Conservation (phyloP, 2,888 invertebrate species). For the Pterobdella sp. region DNA sequence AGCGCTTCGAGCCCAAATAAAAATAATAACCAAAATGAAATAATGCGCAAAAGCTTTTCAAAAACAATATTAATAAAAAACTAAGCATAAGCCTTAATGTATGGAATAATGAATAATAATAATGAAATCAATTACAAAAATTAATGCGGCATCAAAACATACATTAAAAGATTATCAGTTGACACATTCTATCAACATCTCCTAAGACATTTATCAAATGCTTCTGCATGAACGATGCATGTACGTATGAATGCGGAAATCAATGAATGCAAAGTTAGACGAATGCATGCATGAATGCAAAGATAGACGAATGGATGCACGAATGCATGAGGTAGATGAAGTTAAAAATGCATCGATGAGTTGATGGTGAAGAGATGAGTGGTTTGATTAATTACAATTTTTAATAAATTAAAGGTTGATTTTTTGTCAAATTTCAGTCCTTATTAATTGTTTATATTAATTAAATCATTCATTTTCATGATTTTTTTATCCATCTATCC, state of each 20-base stretch:
- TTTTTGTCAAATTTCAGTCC: neutral
- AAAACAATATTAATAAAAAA: too few species aligned
- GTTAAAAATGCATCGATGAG: neutral
- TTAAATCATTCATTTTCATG: neutral
- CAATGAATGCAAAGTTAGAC: neutral
- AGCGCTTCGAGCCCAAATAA: too few species aligned
- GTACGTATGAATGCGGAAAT: neutral
- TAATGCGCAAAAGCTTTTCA: too few species aligned
- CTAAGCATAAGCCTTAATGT: too few species aligned
- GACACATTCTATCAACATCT: too few species aligned
- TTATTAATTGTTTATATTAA: neutral
- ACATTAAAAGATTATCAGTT: too few species aligned
- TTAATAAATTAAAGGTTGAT: neutral
- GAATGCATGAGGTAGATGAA: constrained; percentile 11
- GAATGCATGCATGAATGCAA: constrained; percentile 1
- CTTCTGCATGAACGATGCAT: too few species aligned
- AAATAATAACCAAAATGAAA: too few species aligned
- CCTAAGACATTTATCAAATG: too few species aligned
- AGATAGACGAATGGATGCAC: constrained; percentile 12
- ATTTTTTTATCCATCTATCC: neutral
- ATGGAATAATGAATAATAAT: too few species aligned
- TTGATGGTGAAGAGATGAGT: neutral
- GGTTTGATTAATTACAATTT: neutral
- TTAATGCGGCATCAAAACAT: too few species aligned
- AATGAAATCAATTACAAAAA: too few species aligned